Base-by-base conservation (phyloP, 1,140 invertebrate genomes). In the Pectinophora gossypiella region DNA sequence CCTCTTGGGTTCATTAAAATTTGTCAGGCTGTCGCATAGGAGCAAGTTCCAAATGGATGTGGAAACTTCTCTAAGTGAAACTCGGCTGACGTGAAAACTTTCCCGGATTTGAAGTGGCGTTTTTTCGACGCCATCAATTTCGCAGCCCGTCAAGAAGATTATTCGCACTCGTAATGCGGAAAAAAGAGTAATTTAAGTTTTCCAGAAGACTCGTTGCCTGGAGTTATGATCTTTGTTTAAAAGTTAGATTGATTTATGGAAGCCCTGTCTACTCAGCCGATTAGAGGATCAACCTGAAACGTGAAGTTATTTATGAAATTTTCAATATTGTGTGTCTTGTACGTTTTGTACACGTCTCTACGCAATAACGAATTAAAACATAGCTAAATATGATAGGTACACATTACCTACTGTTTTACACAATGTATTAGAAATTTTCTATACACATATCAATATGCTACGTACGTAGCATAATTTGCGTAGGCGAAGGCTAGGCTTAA, bases 101-200 rank as follows among this genome's bases (percentile, higher is more conserved):
- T 58, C 55, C 54, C 61, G 68, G 77, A 79, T 84, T 85, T 84
- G 65, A 68, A 70, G 59, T 62, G 59, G 64, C 66, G 59, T 79
- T 80, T 82, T 83, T 80, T 77, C 71, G 68, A 69, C 71, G 68
- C 76, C 83, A 86, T 86, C 81, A 84, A 86, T 86, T 86, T 83
- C 79, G 69, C 72, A 76, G 77, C 58, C 73, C 78, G 83, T 86
- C 83, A 85, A 70, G 83, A 83, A 83, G 83, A 86, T 86, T 86
- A 82, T 86, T 86, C 76, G 79, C 83, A 83, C 83, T 86, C 72
- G 65, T 69, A 76, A 79, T 73, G 78, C 78, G 76, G 76, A 85
- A 85, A 84, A 76, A 83, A 83, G 80, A 74, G 83, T 83, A 83
- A 86, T 86, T 86, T 86, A 86, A 86, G 77, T 84, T 86, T 79